Percentiles rank a stretch among this genome's conserved stretches.
These are phyloP conservation scores for Platysternon megacephalum DNA, from an alignment of 2,113 vertebrate genomes.

Conservation along the genomic window DNA sequence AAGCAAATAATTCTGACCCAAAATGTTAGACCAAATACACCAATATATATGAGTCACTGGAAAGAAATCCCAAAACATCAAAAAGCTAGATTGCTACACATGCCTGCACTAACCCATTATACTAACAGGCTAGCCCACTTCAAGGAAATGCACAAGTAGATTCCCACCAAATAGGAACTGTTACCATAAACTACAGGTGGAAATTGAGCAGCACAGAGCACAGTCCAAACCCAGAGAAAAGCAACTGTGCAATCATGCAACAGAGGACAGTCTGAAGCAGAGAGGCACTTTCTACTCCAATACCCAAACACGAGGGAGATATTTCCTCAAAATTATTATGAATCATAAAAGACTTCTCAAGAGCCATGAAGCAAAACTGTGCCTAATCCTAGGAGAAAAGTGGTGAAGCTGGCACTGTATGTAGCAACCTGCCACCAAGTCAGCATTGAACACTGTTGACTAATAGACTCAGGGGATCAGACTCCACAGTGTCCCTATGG, in stretches of 20 bases:
- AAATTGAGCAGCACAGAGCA: background rate
- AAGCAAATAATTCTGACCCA: background rate
- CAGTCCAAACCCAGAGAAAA: background rate
- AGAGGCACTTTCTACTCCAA: background rate
- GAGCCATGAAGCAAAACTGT: background rate
- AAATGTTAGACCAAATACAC: background rate
- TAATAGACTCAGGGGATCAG: background rate
- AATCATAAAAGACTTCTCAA: background rate
- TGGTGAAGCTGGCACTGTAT: background rate
- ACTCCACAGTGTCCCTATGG: background rate
- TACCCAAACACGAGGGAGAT: fast-evolving
- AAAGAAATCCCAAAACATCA: background rate
- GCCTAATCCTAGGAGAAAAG: background rate
- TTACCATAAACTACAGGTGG: background rate
- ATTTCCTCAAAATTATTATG: background rate
- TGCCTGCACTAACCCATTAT: fast-evolving
- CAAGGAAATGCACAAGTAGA: background rate
- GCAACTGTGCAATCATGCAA: background rate
- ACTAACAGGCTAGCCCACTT: background rate
- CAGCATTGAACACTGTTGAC: background rate
- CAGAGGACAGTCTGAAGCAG: background rate
- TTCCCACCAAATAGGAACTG: background rate
- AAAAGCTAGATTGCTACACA: background rate
- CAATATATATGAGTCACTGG: background rate
- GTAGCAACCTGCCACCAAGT: background rate